These are phyloP conservation scores for Oceanodroma tethys DNA, from an alignment of 2,113 vertebrate species.

Conservation along the genomic window DNA sequence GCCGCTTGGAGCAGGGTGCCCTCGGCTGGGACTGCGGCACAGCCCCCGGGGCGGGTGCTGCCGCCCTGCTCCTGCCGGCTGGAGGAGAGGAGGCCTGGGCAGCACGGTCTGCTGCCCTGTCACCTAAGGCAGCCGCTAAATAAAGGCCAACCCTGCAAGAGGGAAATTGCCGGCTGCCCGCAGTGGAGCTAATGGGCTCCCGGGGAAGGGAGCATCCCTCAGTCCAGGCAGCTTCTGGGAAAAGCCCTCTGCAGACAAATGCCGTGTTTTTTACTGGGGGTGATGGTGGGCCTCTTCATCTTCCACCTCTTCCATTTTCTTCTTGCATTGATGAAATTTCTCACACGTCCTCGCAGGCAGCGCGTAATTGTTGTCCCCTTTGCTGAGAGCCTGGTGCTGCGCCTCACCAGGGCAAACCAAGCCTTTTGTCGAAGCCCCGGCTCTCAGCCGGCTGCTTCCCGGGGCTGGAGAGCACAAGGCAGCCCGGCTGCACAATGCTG, in stretches of 20 bases:
- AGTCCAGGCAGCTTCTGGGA: background rate
- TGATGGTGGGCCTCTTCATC: background rate
- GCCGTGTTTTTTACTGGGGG: background rate
- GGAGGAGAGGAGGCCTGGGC: background rate
- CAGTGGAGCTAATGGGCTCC: background rate
- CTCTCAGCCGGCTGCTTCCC: background rate
- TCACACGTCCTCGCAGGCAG: background rate
- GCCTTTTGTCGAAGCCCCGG: background rate
- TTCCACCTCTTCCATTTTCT: background rate
- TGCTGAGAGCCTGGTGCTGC: background rate
- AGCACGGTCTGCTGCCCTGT: background rate
- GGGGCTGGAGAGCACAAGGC: background rate
- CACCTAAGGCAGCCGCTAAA: background rate
- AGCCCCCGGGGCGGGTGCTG: background rate
- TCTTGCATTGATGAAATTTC: background rate
- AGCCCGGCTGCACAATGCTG: background rate
- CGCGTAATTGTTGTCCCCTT: background rate
- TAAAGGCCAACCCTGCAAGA: background rate
- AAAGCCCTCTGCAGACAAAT: background rate
- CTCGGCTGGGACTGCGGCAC: background rate
- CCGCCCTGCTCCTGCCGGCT: background rate
- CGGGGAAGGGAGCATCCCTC: background rate
- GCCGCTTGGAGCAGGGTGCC: accelerated
- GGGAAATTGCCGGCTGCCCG: background rate
- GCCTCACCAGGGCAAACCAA: background rate